These are phyloP conservation scores for Platysteira castanea DNA, from an alignment of 2,113 vertebrate genomes.

Conservation along the genomic window DNA sequence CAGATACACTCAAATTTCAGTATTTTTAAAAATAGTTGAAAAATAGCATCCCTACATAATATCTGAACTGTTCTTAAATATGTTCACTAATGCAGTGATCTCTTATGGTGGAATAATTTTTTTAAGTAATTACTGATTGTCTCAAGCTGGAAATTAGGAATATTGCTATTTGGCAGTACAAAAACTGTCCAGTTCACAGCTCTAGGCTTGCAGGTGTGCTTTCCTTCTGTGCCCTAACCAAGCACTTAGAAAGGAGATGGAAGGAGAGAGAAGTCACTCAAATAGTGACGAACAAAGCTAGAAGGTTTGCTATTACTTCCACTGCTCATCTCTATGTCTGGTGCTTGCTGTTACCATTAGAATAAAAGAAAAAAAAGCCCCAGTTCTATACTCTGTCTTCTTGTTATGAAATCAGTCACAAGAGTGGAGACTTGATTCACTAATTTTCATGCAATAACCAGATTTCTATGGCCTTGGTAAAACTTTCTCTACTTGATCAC, in stretches of 20 bases:
- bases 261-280: not conserved
- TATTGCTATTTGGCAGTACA: not conserved
- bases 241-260: not conserved
- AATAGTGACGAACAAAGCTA: not conserved
- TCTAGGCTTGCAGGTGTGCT: not conserved
- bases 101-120: not conserved
- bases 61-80: not conserved
- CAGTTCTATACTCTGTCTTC: not conserved
- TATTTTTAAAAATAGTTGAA: not conserved
- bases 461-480: not conserved
- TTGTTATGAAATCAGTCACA: not conserved
- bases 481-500: not conserved
- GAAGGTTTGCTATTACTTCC: not conserved
- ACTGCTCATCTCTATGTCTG: not conserved
- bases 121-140: not conserved
- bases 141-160: not conserved
- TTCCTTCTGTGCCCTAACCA: not conserved
- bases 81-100: not conserved
- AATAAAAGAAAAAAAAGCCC: not conserved
- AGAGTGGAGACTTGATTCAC: not conserved
- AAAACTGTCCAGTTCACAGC: not conserved
- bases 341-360: not conserved
- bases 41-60: not conserved
- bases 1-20: not conserved
- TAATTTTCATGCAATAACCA: not conserved